Evolutionary conservation across 2,797 vertebrate species (phyloP), one percentile per base, ranked within the genome.

Genomic region (Argentina silus): DNA sequence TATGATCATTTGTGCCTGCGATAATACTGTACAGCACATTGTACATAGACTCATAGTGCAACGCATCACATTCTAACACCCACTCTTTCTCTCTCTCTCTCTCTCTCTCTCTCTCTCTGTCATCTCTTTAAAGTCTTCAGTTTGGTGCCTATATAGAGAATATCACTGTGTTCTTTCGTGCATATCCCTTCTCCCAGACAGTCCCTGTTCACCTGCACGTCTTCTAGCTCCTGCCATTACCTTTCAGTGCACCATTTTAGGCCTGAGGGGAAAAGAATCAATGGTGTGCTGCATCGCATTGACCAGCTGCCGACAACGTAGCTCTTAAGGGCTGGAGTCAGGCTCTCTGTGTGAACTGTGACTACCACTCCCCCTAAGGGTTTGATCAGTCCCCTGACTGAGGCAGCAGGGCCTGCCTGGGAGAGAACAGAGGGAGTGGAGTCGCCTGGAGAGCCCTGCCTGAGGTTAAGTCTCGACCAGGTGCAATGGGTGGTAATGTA

Each of bases 1-100:
- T 81, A 82, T 86, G 84, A 83, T 90, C 82, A 84, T 89, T 82
- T 85, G 90, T 91, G 89, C 89, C 91, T 91, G 84, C 73, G 50
- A 78, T 84, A 12, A 74, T 72, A 79, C 74, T 86, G 77, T 76
- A 78, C 83, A 79, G 86, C 85, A 78, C 77, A 77, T 84, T 72
- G 81, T 85, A 63, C 69, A 45, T 75, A 70, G 69, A 76, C 27
- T 36, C 27, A 36, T 36, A 36, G 27, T 36, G 27, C 27, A 36
- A 36, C 4, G 27, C 27, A 36, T 36, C 15, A 65, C 83, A 47
- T 57, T 19, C 47, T 6, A 6, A 1, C 14, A 23, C 36, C 19
- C 47, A 3, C 23, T 55, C 23, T 50, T 51, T 55, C 60, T 47
- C 56, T 50, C 48, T 42, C 63, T 11, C n/a, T 15, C 14, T 51